A percentile compares a stretch with the other conserved stretches of the same genome.
phyloP scores from a whole-genome alignment of 2,888 invertebrate species.

The Timema cristinae region DNA sequence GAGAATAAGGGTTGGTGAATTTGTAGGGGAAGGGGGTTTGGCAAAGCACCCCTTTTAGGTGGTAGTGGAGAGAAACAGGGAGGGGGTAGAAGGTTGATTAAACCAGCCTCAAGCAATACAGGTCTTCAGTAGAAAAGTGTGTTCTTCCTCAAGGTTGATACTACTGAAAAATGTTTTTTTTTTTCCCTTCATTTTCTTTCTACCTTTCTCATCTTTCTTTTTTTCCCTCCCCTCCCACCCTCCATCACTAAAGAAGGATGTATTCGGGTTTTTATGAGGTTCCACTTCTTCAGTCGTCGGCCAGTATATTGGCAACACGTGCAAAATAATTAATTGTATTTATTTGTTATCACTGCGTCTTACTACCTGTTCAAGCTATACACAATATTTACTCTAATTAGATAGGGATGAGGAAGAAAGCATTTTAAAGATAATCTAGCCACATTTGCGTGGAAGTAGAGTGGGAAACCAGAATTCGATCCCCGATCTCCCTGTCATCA shows the following conservation, averaged over 20 bases:
- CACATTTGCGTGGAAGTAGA: too few species aligned
- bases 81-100: conserved; percentile 10
- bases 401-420: too few species aligned
- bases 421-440: too few species aligned
- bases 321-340: too few species aligned
- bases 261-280: too few species aligned
- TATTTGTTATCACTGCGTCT: too few species aligned
- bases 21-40: neutral
- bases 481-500: too few species aligned
- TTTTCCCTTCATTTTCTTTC: conserved; percentile 7
- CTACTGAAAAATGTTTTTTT: neutral
- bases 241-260: neutral
- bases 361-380: too few species aligned
- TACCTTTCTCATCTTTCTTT: neutral
- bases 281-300: too few species aligned
- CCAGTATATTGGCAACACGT: too few species aligned
- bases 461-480: too few species aligned
- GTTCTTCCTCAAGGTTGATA: neutral
- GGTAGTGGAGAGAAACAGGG: neutral
- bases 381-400: too few species aligned
- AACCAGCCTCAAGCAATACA: conserved; percentile 13
- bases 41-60: neutral
- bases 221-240: neutral
- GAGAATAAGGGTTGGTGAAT: neutral
- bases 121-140: neutral